A percentile compares a stretch with the other conserved stretches of the same genome.
Conservation (phyloP, 2,113 vertebrate genomes). For the Gymnorhina tibicen region DNA sequence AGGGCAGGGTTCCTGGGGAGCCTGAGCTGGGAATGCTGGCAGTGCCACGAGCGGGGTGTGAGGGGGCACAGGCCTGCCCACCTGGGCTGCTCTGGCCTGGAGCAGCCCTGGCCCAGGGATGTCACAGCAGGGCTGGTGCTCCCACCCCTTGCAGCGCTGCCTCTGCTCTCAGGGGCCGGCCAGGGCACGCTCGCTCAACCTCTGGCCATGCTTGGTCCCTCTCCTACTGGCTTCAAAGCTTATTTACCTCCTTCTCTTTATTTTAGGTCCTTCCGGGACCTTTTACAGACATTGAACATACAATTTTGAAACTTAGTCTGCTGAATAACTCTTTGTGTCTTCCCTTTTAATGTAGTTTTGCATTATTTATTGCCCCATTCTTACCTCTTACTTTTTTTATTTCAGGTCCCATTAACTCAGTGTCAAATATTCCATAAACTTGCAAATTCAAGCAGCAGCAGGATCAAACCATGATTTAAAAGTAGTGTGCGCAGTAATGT, state of each 20-base stretch:
- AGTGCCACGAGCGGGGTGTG: no score
- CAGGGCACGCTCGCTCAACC: neutral
- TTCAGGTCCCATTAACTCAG: neutral
- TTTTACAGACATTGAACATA: neutral
- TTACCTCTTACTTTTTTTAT: neutral
- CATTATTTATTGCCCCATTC: neutral
- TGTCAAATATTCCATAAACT: constrained; percentile 18
- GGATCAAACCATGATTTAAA: neutral
- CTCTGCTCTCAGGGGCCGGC: neutral
- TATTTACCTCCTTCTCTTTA: neutral
- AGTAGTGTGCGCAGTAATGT: neutral
- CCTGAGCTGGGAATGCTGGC: neutral
- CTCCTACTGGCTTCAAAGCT: neutral
- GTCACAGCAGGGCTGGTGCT: neutral
- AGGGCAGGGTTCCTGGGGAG: no score
- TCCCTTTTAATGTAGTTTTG: neutral
- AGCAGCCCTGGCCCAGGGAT: no score
- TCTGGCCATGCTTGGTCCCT: neutral
- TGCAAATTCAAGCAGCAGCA: neutral
- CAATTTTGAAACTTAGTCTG: neutral
- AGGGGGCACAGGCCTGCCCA: neutral
- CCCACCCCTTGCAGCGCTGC: neutral
- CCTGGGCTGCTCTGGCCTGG: neutral
- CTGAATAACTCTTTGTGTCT: neutral
- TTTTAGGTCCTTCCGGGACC: neutral